Evolutionary conservation across 37 sponge, comb jelly and placozoan genomes (phyloP).

Genomic region (Eunapius fragilis): DNA sequence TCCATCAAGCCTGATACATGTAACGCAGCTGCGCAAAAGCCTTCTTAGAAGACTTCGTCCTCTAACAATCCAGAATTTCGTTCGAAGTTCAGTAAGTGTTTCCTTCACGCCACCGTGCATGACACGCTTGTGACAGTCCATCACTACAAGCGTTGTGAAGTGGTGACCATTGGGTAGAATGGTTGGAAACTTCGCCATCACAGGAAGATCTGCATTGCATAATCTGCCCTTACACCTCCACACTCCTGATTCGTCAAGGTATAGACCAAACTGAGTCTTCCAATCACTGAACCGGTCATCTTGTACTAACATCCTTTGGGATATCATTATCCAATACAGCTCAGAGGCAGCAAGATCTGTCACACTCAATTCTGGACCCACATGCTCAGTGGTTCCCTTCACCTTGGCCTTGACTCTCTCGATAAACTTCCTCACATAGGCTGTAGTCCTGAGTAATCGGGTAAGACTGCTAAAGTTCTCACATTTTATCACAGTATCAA

Average conservation of each 20-base stretch:
- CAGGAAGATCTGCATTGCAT: constrained; percentile 12
- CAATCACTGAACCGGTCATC: constrained; percentile 8
- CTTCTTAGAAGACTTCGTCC: constrained; percentile 14
- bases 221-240: too few relatives aligned
- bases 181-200: constrained; percentile 2
- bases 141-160: constrained; percentile 27
- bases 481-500: constrained; percentile 7
- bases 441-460: constrained; percentile 32
- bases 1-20: neutral
- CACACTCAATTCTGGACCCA: neutral
- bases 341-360: too few relatives aligned
- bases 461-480: constrained; percentile 22
- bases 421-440: constrained; percentile 21
- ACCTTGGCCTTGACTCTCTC: neutral
- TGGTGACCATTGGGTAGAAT: constrained; percentile 17
- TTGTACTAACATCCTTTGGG: constrained; percentile 5
- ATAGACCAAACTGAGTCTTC: constrained; percentile 26
- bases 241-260: constrained; percentile 25
- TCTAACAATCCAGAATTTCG: neutral
- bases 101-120: constrained; percentile 31
- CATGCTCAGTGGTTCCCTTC: constrained; percentile 6
- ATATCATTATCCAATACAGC: neutral
- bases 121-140: constrained; percentile 10
- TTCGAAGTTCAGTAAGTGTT: constrained; percentile 30
- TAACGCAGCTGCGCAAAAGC: neutral